These are phyloP conservation scores for Phataginus tricuspis DNA, from an alignment of 2,797 vertebrate genomes.

Conservation along the genomic window DNA sequence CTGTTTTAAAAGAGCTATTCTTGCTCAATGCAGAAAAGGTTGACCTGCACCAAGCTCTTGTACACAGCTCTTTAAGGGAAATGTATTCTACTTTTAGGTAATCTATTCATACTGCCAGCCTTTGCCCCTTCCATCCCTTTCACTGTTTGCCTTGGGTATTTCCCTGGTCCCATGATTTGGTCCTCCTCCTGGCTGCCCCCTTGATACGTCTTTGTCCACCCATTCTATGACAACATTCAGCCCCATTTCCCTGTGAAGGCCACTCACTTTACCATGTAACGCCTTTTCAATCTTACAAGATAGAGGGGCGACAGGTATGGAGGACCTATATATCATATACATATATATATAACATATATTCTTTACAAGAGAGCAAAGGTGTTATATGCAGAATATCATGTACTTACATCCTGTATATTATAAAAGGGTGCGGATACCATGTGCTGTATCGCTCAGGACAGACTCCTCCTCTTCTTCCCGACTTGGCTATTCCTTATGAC, in stretches of 20 bases:
- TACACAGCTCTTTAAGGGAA: background rate
- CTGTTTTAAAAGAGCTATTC: too few species aligned
- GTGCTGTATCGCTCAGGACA: background rate
- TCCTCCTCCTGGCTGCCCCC: background rate
- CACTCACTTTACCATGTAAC: background rate
- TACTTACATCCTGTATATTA: background rate
- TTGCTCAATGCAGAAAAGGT: background rate
- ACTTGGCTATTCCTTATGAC: background rate
- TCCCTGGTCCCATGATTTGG: background rate
- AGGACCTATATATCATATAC: too few species aligned
- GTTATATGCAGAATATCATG: background rate
- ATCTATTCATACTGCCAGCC: background rate
- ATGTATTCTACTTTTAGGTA: background rate
- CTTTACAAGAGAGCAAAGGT: background rate
- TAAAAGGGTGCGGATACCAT: background rate
- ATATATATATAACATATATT: too few species aligned
- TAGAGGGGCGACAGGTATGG: too few species aligned
- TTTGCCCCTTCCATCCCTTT: background rate
- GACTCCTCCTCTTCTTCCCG: background rate
- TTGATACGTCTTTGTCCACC: background rate
- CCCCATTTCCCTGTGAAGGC: background rate
- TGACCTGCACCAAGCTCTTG: background rate
- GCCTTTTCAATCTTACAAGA: background rate
- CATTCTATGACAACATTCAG: background rate
- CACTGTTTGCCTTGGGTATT: background rate